A percentile compares a stretch with the other conserved stretches of the same genome.
Evolutionary conservation across 1,140 invertebrate genomes (phyloP).

Genomic region (Watersipora subatra): DNA sequence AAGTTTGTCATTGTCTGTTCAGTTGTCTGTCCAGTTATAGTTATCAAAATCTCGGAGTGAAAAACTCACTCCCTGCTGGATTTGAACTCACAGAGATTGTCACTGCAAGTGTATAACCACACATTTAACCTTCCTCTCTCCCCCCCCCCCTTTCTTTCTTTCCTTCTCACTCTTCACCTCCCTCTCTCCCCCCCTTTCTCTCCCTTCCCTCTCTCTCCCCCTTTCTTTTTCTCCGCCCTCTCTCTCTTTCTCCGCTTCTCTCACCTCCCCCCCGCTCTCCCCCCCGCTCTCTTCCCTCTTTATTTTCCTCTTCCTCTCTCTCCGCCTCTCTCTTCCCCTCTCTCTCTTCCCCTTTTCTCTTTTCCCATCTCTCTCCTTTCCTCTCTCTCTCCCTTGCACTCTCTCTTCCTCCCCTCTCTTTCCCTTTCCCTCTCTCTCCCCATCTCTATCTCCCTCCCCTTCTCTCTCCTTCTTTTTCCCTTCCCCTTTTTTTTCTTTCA

Average conservation of each 20-base stretch:
- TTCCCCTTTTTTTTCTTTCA: too few relatives aligned
- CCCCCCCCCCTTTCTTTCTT: too few relatives aligned
- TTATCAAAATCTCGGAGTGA: too few relatives aligned
- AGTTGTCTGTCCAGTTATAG: too few relatives aligned
- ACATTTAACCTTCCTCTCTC: too few relatives aligned
- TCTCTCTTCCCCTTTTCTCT: not conserved
- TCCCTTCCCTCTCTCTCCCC: not conserved
- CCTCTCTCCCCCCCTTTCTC: not conserved
- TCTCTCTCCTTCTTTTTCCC: not conserved
- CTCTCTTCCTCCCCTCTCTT: too few relatives aligned
- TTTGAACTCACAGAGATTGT: too few relatives aligned
- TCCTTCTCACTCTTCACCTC: not conserved
- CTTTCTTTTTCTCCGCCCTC: not conserved
- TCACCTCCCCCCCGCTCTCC: not conserved
- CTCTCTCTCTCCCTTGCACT: not conserved
- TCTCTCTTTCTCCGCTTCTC: not conserved
- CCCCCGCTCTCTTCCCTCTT: not conserved
- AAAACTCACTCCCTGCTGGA: too few relatives aligned
- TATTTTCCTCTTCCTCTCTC: not conserved
- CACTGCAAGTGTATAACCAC: too few relatives aligned
- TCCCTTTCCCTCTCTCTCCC: too few relatives aligned
- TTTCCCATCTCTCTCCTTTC: not conserved
- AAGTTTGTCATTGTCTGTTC: too few relatives aligned
- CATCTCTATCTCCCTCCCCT: not conserved
- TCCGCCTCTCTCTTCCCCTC: not conserved